A percentile compares a stretch with the other conserved stretches of the same genome.
Conservation (phyloP, 2,113 vertebrate genomes). For the Cinclus cinclus region DNA sequence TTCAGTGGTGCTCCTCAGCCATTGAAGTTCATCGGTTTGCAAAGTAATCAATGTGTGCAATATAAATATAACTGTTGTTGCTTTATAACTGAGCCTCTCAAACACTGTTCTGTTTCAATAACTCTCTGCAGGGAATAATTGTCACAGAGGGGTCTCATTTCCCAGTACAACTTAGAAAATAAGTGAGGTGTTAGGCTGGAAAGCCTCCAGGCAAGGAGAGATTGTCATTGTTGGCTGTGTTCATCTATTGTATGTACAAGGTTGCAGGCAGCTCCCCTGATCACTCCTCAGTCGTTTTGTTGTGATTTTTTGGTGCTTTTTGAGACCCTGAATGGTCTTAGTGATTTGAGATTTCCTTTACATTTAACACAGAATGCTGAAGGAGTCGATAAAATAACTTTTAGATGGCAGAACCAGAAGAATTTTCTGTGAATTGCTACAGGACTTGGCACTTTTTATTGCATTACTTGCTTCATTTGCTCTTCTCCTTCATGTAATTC, state of each 20-base stretch:
- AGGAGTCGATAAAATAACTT: not conserved
- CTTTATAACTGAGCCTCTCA: not conserved
- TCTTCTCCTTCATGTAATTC: not conserved
- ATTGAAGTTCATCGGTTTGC: not conserved
- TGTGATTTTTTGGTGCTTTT: not conserved
- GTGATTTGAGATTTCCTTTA: not conserved
- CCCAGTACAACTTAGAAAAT: not conserved
- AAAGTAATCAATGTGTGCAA: not conserved
- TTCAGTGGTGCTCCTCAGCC: not conserved
- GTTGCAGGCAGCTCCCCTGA: not conserved
- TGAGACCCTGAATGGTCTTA: not conserved
- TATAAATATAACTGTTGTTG: not conserved
- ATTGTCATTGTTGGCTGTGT: not conserved
- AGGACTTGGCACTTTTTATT: not conserved
- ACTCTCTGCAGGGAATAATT: not conserved
- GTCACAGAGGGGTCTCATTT: not conserved
- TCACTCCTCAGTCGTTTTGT: not conserved
- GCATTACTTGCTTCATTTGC: constrained; percentile 18
- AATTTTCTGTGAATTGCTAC: not conserved
- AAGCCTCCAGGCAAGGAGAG: not conserved
- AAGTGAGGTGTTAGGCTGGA: not conserved
- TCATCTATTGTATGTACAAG: not conserved
- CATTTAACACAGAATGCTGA: not conserved
- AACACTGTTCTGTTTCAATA: not conserved
- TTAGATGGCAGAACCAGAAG: not conserved